These are phyloP conservation scores for Drosophila ercepeae DNA, from an alignment of 1,140 invertebrate genomes.

Conservation along the genomic window DNA sequence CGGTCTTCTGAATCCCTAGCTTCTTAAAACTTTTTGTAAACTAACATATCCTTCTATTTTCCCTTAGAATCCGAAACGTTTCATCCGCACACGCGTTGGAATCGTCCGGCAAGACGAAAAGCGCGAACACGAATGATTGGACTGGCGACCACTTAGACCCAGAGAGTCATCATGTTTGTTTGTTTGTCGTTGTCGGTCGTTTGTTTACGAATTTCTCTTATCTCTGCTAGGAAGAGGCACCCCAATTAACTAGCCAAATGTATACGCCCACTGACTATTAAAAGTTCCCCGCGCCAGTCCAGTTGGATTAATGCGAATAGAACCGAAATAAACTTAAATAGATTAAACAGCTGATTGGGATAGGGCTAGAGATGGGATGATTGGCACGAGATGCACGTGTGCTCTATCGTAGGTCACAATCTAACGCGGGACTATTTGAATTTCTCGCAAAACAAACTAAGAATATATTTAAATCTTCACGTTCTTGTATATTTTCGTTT, in stretches of 20 bases:
- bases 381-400: too few species aligned
- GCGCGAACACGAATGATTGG: neutral
- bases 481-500: constrained; percentile 11
- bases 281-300: constrained; percentile 5
- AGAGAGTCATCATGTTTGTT: constrained; percentile 36
- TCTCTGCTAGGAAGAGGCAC: constrained; percentile 24
- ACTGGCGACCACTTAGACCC: neutral
- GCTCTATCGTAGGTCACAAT: constrained; percentile 2
- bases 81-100: neutral
- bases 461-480: neutral
- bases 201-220: constrained; percentile 43
- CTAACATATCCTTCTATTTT: constrained; percentile 10
- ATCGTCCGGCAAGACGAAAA: neutral
- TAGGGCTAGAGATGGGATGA: neutral
- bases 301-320: constrained; percentile 18
- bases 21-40: constrained; percentile 3
- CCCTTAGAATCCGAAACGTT: neutral
- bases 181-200: constrained; percentile 19
- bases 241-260: constrained; percentile 34
- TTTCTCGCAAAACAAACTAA: neutral
- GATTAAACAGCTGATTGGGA: constrained; percentile 31
- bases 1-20: neutral
- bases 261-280: constrained; percentile 35
- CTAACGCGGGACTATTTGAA: neutral
- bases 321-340: constrained; percentile 35